Conservation (phyloP, 2,797 vertebrate species). For the Sarcophilus harrisii region DNA sequence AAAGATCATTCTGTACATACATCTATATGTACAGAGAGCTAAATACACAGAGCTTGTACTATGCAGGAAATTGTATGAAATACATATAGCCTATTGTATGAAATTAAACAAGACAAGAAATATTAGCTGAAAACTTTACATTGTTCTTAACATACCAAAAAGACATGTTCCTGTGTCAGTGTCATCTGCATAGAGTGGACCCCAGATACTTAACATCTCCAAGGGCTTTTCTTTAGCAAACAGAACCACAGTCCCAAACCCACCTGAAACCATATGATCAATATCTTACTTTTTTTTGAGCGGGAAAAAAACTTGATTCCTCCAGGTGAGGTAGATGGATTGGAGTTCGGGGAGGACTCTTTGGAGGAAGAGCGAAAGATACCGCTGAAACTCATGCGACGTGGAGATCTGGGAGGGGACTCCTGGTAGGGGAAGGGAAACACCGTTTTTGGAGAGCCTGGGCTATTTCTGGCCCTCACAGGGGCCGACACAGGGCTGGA, state of each 20-base stretch:
- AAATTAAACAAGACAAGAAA: neutral
- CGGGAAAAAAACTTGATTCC: slow-evolving; percentile 97
- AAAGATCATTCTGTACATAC: neutral
- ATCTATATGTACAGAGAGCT: neutral
- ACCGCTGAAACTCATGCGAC: slow-evolving; percentile 96
- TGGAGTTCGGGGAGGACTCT: slow-evolving; percentile 89
- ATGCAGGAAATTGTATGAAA: neutral
- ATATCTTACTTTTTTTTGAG: slow-evolving; percentile 94
- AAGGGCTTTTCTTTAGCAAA: accelerated
- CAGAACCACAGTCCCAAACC: slow-evolving; percentile 42
- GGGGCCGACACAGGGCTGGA: slow-evolving; percentile 92
- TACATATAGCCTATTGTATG: neutral
- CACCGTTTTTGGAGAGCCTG: slow-evolving; percentile 92
- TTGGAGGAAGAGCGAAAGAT: slow-evolving; percentile 96
- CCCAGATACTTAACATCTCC: neutral
- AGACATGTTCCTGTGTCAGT: neutral
- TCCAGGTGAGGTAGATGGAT: slow-evolving; percentile 89
- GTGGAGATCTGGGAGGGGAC: slow-evolving; percentile 95
- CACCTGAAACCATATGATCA: slow-evolving; percentile 80
- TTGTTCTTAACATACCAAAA: neutral
- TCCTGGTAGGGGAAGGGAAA: slow-evolving; percentile 94
- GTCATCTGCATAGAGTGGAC: neutral
- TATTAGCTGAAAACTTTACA: accelerated
- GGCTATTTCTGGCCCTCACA: slow-evolving; percentile 87
- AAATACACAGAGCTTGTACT: neutral